Evolutionary conservation across 2,888 invertebrate genomes (phyloP).

Genomic region (Linyphia triangularis): DNA sequence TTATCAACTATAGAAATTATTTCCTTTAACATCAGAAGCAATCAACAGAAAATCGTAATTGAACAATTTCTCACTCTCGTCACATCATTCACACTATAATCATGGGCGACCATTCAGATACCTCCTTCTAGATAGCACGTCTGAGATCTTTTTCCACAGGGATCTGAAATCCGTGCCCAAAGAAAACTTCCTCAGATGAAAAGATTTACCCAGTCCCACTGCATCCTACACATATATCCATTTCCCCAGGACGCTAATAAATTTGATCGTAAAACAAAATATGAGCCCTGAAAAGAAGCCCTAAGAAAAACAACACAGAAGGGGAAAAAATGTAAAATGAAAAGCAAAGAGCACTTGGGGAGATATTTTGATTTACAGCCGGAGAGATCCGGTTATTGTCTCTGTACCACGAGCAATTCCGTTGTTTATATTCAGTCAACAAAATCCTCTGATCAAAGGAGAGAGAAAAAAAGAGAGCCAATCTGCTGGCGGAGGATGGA

Average conservation of each 20-base stretch:
- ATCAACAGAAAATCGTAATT: not conserved
- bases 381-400: conserved; percentile 46
- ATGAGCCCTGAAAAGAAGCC: conserved; percentile 4
- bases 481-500: conserved; percentile 31
- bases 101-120: not conserved
- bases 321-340: conserved; percentile 27
- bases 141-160: not conserved
- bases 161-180: not conserved
- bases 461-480: conserved; percentile 16
- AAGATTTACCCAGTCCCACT: conserved; percentile 41
- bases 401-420: conserved; percentile 49
- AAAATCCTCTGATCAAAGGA: conserved; percentile 69
- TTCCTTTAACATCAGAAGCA: too few species aligned
- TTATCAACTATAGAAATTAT: too few species aligned
- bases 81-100: not conserved
- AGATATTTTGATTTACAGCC: conserved; percentile 58
- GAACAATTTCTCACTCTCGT: not conserved
- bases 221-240: not conserved
- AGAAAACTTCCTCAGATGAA: not conserved
- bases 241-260: conserved; percentile 43
- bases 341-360: conserved; percentile 47
- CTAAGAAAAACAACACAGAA: not conserved
- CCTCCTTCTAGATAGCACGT: not conserved
- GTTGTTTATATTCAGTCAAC: conserved; percentile 74
- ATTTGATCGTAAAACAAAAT: conserved; percentile 50